phyloP scores from a whole-genome alignment of 2,888 invertebrate genomes.

The Cheilosia variabilis region DNA sequence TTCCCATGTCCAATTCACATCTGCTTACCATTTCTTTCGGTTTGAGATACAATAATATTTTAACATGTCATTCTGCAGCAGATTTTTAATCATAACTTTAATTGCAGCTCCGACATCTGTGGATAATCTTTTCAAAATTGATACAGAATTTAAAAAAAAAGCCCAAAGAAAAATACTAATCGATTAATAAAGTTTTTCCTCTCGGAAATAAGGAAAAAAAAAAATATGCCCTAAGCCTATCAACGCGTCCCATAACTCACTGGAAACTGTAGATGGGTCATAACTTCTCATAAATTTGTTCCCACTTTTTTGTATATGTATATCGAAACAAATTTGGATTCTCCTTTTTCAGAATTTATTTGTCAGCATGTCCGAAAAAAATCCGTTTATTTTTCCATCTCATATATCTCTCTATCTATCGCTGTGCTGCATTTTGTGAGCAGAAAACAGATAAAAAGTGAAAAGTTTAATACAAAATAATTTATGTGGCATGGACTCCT shows the following conservation, averaged over 20 bases:
- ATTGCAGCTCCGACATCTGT: conserved; percentile 39
- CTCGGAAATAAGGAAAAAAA: conserved; percentile 20
- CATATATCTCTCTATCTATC: not conserved
- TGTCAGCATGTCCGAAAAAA: conserved; percentile 68
- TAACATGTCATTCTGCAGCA: conserved; percentile 10
- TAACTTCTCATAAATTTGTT: conserved; percentile 74
- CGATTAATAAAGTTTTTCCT: conserved; percentile 56
- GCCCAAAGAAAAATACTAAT: conserved; percentile 34
- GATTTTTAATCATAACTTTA: conserved; percentile 60
- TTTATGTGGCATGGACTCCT: conserved; percentile 49
- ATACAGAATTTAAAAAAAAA: conserved; percentile 24
- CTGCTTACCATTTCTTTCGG: conserved; percentile 57
- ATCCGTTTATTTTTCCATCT: not conserved
- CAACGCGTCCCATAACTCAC: conserved; percentile 65
- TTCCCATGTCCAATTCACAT: conserved; percentile 60
- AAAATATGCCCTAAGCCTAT: conserved; percentile 66
- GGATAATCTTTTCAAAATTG: conserved; percentile 30
- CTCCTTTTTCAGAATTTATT: conserved; percentile 49
- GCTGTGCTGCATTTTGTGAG: conserved; percentile 17
- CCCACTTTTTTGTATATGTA: conserved; percentile 10
- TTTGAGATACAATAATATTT: not conserved
- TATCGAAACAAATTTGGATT: conserved; percentile 37
- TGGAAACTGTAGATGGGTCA: conserved; percentile 64
- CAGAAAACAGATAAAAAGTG: conserved; percentile 19
- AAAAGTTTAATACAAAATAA: conserved; percentile 63